Evolutionary conservation across 2,797 vertebrate species (phyloP), one percentile per base, ranked within the genome.

Genomic region (Delichon dasypus): DNA sequence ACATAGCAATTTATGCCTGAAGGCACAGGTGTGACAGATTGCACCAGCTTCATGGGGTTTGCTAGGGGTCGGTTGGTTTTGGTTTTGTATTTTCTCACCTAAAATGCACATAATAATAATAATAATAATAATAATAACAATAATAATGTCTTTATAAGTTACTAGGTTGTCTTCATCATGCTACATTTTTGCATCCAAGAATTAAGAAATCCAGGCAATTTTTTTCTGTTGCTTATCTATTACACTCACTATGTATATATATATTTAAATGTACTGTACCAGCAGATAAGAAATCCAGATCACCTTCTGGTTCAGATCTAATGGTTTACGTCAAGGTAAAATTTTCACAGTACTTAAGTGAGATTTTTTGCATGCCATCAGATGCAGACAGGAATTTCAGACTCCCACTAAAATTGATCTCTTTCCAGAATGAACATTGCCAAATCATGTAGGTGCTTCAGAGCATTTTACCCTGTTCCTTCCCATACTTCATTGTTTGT

Each of bases 351-450:
- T 50, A 74, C 71, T 79, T 80, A 64, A 76, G 61, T 42, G 57
- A 74, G 78, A 60, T 79, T 61, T 92, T 95, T 87, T 85, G 7
- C 65, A 65, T 90, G 14, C 15, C 32, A 44, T 90, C 57, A 76
- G 67, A 81, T 47, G 73, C 73, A 88, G 40, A 50, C 32, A 77
- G 66, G 76, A 66, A 45, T 85, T 95, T 92, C 73, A 91, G 66
- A 75, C 79, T 91, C 81, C 72, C 54, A 81, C 89, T 85, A 82
- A 78, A 88, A 70, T 9, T 25, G 73, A 48, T 83, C 55, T 70
- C 16, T 64, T 89, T 90, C 84, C 87, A 94, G 73, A 87, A 80
- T 54, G 75, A 85, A 65, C 88, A 47, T 38, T 95, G 92, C 86
- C 84, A 89, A 90, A 48, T 77, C 74, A 58, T 74, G 74, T 74